Conservation (phyloP, 2,888 invertebrate species). For the Melolontha melolontha region DNA sequence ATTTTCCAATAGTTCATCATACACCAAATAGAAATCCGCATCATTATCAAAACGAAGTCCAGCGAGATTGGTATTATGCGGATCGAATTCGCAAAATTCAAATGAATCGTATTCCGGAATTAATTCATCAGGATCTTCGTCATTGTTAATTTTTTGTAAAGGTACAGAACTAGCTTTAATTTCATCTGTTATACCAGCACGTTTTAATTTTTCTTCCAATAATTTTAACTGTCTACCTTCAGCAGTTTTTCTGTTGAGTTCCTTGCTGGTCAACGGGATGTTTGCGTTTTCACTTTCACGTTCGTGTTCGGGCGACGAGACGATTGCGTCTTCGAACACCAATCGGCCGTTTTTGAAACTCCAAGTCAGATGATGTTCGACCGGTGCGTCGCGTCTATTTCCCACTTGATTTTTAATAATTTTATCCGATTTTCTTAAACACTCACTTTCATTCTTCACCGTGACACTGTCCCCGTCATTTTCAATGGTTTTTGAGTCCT, state of each 20-base stretch:
- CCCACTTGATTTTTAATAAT: conserved; percentile 37
- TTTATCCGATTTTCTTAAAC: conserved; percentile 24
- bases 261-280: conserved; percentile 55
- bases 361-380: conserved; percentile 50
- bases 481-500: conserved; percentile 40
- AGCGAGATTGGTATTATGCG: conserved; percentile 51
- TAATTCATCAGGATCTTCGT: conserved; percentile 16
- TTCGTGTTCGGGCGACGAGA: conserved; percentile 40
- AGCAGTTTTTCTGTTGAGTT: conserved; percentile 55
- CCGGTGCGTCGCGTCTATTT: conserved; percentile 23
- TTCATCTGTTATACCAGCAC: conserved; percentile 57
- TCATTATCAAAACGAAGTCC: conserved; percentile 49
- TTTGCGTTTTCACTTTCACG: conserved; percentile 48
- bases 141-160: conserved; percentile 24
- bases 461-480: conserved; percentile 27
- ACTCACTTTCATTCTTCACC: conserved; percentile 34
- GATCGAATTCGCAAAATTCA: conserved; percentile 60
- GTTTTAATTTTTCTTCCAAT: conserved; percentile 64
- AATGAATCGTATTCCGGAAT: conserved; percentile 45
- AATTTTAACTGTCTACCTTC: conserved; percentile 62
- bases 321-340: conserved; percentile 51
- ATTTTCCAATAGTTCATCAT: conserved; percentile 61
- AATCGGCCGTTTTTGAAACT: conserved; percentile 57
- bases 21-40: conserved; percentile 57
- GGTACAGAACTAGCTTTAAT: conserved; percentile 27